These are phyloP conservation scores for Muscicapa striata DNA, from an alignment of 2,797 vertebrate genomes.

Conservation along the genomic window DNA sequence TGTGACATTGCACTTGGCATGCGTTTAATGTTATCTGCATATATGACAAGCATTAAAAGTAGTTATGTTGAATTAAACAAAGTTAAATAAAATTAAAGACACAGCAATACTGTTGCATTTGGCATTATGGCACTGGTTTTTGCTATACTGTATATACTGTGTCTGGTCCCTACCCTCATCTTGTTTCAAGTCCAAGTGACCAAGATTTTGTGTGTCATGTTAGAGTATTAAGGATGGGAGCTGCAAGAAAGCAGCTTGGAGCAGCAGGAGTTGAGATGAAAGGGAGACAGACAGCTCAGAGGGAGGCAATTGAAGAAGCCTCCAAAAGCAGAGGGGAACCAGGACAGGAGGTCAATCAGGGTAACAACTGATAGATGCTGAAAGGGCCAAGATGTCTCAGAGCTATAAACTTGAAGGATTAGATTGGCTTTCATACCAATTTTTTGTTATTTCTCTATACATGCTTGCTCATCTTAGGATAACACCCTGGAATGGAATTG, in stretches of 20 bases:
- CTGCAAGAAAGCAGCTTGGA: not conserved
- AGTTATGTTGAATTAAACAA: not conserved
- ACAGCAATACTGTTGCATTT: not conserved
- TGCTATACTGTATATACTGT: not conserved
- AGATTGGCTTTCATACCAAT: not conserved
- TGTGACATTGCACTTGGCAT: not conserved
- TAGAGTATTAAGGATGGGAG: not conserved
- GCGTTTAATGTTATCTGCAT: not conserved
- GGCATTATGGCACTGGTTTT: not conserved
- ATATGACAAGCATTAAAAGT: not conserved
- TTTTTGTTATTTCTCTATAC: not conserved
- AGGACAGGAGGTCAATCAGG: not conserved
- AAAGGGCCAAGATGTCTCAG: not conserved
- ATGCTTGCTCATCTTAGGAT: not conserved
- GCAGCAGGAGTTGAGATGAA: not conserved
- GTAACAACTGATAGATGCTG: not conserved
- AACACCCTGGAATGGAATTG: not conserved
- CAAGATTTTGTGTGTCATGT: not conserved
- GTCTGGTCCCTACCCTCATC: not conserved
- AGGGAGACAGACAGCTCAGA: not conserved
- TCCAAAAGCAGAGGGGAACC: not conserved
- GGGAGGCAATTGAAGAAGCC: not conserved
- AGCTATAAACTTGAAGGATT: slow-evolving; percentile 12
- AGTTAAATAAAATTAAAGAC: not conserved
- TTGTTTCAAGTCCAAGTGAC: not conserved